Conservation (phyloP, 2,113 vertebrate species). For the Corvus hawaiiensis region DNA sequence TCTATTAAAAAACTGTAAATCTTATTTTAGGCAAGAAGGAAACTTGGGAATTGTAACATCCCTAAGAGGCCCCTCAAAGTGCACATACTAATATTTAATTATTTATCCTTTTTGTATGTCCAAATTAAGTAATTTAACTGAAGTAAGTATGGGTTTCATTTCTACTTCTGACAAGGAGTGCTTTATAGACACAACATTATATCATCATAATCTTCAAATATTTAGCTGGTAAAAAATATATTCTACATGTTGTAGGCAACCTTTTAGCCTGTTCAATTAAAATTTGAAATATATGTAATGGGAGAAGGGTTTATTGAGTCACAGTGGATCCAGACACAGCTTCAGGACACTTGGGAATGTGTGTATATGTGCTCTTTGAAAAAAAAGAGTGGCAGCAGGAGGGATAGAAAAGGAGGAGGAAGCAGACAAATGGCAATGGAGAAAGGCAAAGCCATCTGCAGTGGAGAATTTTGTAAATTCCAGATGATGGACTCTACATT, state of each 20-base stretch:
- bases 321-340: not conserved
- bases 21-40: conserved; percentile 66
- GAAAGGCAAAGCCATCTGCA: not conserved
- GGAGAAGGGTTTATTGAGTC: not conserved
- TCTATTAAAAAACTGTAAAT: conserved; percentile 75
- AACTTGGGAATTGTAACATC: conserved; percentile 52
- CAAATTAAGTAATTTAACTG: conserved; percentile 60
- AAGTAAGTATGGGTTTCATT: conserved; percentile 33
- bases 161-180: conserved; percentile 18
- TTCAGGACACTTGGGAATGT: not conserved
- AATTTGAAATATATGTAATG: not conserved
- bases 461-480: not conserved
- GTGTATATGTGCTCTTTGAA: not conserved
- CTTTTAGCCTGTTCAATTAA: not conserved
- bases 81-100: conserved; percentile 67
- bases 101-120: conserved; percentile 53
- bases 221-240: not conserved
- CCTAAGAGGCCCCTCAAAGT: conserved; percentile 60
- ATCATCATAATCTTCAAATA: not conserved
- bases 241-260: not conserved
- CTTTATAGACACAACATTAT: conserved; percentile 44
- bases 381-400: not conserved
- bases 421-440: not conserved
- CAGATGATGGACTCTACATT: not conserved
- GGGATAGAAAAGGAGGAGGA: not conserved